Evolutionary conservation across 92 coral and sea anemone genomes (phyloP), one percentile per base, ranked within the genome.

Genomic region (Paragorgia papillata): DNA sequence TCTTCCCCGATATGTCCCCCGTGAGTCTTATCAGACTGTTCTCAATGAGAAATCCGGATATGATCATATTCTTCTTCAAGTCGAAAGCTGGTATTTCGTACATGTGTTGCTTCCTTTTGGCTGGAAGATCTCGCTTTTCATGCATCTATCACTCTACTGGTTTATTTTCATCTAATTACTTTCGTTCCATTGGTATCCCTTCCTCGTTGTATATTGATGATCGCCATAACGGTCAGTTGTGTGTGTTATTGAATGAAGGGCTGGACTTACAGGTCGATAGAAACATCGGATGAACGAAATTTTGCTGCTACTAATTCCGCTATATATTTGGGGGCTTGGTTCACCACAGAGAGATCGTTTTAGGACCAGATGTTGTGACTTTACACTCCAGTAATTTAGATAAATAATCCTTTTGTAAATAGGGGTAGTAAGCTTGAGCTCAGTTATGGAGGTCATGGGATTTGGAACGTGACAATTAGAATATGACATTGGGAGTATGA

Each of bases 1-100:
- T 49, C 30, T 80, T 18, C 80, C 80, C 15, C 79, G 80, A 19
- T 80, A 80, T 48, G 85, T 70, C 20, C 2, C 44, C 20, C 53
- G 59, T 0, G 48, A 80, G 8, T 56, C 80, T 22, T 70, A 80
- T 31, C 84, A 79, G 46, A 67, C 84, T 2, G 44, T 79, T 13
- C 51, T 65, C 20, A 79, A 79, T 37, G 65, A 44, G 27, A 62
- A 66, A 19, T n/a, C n/a, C n/a, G n/a, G n/a, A n/a, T n/a, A n/a
- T n/a, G n/a, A n/a, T n/a, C n/a, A n/a, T n/a, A n/a, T 59, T 25
- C 31, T 59, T 3, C 66, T 59, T 8, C 31, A 59, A 9, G 58
- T 10, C 19, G 65, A 66, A 15, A 49, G 83, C 44, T 19, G 78
- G 80, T 2, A 29, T 39, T 74, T 74, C 20, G 9, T 34, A 0